Evolutionary conservation across 2,797 vertebrate species (phyloP).

Genomic region (Syngnathus acus): DNA sequence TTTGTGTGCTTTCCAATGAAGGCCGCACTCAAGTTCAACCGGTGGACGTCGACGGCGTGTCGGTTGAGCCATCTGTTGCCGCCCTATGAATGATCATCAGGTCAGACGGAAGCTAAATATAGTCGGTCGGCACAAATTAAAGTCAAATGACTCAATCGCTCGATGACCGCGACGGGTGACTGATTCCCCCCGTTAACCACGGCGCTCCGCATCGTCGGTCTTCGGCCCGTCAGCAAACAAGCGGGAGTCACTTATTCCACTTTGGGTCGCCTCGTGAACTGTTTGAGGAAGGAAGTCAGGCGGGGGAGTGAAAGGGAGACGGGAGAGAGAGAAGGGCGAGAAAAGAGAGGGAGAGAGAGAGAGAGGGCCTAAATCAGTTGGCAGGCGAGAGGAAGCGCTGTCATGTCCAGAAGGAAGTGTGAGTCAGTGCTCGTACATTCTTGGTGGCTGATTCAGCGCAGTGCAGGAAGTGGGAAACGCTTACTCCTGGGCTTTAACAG

Average conservation of each 20-base stretch:
- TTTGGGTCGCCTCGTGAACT: slow-evolving; percentile 38
- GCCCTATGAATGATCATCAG: slow-evolving; percentile 41
- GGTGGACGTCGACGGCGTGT: slow-evolving; percentile 22
- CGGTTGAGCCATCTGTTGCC: slow-evolving; percentile 42
- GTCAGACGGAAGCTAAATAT: slow-evolving; percentile 56
- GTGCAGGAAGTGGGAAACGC: slow-evolving; percentile 82
- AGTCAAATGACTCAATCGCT: slow-evolving; percentile 54
- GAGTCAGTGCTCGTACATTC: slow-evolving; percentile 86
- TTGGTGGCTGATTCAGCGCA: slow-evolving; percentile 87
- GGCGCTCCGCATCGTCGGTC: background rate
- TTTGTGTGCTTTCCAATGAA: slow-evolving; percentile 8
- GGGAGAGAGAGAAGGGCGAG: slow-evolving; percentile 47
- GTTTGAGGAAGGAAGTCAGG: slow-evolving; percentile 45
- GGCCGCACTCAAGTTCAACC: slow-evolving; percentile 33
- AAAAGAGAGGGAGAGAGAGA: slow-evolving; percentile 46
- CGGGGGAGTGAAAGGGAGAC: slow-evolving; percentile 43
- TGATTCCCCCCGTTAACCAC: slow-evolving; percentile 17
- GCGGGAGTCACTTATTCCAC: slow-evolving; percentile 62
- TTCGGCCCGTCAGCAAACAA: slow-evolving; percentile 13
- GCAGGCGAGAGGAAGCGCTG: slow-evolving; percentile 86
- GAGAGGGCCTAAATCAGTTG: slow-evolving; percentile 66
- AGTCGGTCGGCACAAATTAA: slow-evolving; percentile 44
- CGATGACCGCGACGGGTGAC: slow-evolving; percentile 42
- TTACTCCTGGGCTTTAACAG: slow-evolving; percentile 61
- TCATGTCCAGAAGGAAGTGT: slow-evolving; percentile 96